Base-by-base conservation (phyloP, 2,888 invertebrate species). In the Drosophila mercatorum region DNA sequence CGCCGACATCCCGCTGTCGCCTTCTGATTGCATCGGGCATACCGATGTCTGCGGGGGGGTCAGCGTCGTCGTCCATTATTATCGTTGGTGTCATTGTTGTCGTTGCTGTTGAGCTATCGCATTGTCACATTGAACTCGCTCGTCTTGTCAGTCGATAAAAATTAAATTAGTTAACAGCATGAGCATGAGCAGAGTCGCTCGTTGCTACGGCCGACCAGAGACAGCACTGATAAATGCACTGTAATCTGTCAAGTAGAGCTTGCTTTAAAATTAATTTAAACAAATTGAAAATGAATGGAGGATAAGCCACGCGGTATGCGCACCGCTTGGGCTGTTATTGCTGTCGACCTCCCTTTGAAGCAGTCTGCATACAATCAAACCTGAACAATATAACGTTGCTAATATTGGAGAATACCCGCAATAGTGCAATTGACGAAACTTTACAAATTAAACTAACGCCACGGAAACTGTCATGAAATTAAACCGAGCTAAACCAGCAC, bases 81-180 rank as follows among this genome's bases (percentile, higher is more conserved):
- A 60, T 63, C 36, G 55, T 52, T 36, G 41, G 51, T 51, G 52
- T 49, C 63, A 46, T 58, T 61, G 49, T 22, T 60, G 36, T 41
- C 63, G 34, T 36, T 74, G 67, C 55, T 64, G 66, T 34, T 51
- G 28, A 67, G 64, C 75, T 80, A 78, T 78, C 75, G 70, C 76
- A 75, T 78, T 78, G 80, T 80, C 80, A 70, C 78, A 76, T 76
- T 71, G 75, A 80, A 78, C 72, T 75, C 74, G 78, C 78, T 60
- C 80, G 70, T 72, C 80, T 82, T 81, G 79, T 81, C 79, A 75
- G 72, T 81, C 81, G 80, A 80, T 78, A 75, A 81, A 77, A 80
- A 76, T 80, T 74, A 72, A 75, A 66, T 75, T 79, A 74, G 78
- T 75, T 81, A 69, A 62, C 85, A 83, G 72, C 83, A 75, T 47